Base-by-base conservation (phyloP, 2,113 vertebrate species). In the Charadrius vociferus region DNA sequence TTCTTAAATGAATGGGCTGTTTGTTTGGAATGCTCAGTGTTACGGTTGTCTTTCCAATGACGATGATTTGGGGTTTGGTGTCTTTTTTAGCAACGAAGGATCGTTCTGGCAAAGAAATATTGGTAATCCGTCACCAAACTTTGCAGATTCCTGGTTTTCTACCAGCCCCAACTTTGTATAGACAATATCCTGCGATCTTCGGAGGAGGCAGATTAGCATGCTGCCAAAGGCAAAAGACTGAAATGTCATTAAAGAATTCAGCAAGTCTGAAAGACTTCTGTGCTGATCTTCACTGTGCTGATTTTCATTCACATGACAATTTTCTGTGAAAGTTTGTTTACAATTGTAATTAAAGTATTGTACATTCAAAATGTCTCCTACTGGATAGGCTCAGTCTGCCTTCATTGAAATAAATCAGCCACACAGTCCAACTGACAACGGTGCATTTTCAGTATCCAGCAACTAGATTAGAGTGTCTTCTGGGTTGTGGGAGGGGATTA, bases 1-100 rank as follows among this genome's bases (percentile, higher is more conserved):
- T 86, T 78, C 59, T 91, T 86, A 55, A 85, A 79, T 53, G 73
- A 94, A 82, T 63, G 84, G 70, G 73, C 70, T 95, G 77, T 83
- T 96, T 56, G 66, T 95, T 91, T 93, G 87, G 26, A 91, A 30
- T 2, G 2, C 47, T 89, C 20, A 66, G 21, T 32, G 27, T 80
- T 80, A n/a, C 41, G 19, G 5, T 75, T 91, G 66, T 90, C 73
- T 95, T 97, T 77, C 50, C 74, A 58, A 5, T 59, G 36, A 56
- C 0, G 7, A 26, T 27, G 21, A 91, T 85, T 91, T 90, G 81
- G 63, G 30, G 16, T 50, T 91, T 86, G 32, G 7, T 90, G 93
- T 85, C 20, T 63, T 65, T 91, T 80, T 73, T 79, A 72, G 43
- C 61, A 84, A 5, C 18, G 79, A 63, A 86, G 22, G 43, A 52